phyloP scores from a whole-genome alignment of 23 tunicate genomes.

The Aplidium turbinatum region DNA sequence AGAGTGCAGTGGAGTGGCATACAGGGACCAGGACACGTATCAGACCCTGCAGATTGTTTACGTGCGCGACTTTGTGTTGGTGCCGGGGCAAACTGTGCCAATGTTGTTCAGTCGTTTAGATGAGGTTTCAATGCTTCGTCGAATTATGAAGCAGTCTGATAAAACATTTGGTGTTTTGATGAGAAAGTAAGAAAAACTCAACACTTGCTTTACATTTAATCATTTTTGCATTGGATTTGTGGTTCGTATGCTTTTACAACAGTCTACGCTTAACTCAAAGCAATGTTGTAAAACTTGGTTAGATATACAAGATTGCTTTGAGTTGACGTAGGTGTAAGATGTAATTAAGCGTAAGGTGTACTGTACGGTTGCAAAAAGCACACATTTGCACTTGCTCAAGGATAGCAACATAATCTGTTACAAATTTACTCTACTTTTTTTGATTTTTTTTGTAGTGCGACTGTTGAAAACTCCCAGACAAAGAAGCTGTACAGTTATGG shows the following conservation, averaged over 20 bases:
- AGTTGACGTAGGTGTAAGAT: too few species aligned
- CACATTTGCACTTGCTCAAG: too few species aligned
- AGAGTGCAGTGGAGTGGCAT: slow-evolving; percentile 88
- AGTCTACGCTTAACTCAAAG: too few species aligned
- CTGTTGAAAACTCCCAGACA: too few species aligned
- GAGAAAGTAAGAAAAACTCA: slow-evolving; percentile 5
- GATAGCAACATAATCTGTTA: not conserved
- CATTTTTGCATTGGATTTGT: too few species aligned
- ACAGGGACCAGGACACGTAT: slow-evolving; percentile 43
- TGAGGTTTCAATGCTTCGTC: slow-evolving; percentile 67
- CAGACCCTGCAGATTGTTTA: slow-evolving; percentile 45
- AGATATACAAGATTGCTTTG: too few species aligned
- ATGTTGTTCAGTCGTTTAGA: slow-evolving; percentile 43
- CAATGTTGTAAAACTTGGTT: too few species aligned
- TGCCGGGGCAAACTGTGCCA: slow-evolving; percentile 88
- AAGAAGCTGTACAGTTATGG: slow-evolving; percentile 38
- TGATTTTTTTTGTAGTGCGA: not conserved
- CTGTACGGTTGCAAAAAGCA: too few species aligned
- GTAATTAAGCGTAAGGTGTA: too few species aligned
- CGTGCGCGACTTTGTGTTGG: slow-evolving; percentile 62
- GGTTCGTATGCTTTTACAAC: too few species aligned
- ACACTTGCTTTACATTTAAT: too few species aligned
- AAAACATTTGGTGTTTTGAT: slow-evolving; percentile 79
- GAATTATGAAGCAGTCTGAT: slow-evolving; percentile 40
- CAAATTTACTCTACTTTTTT: not conserved